Conservation (phyloP, 2,113 vertebrate genomes). For the Haliaeetus leucogaster region DNA sequence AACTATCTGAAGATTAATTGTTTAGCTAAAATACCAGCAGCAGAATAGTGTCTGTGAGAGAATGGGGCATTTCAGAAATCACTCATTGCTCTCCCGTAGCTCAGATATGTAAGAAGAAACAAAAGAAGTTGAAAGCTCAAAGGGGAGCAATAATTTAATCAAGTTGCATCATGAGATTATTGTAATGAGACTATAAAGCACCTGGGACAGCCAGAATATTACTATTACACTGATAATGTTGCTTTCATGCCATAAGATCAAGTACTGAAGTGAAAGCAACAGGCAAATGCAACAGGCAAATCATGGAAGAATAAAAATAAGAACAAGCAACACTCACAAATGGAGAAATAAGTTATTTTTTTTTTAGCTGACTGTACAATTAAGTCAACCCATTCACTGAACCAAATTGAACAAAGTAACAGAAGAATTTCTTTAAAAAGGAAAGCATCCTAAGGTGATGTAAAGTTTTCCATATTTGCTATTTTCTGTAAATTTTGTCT, state of each 20-base stretch:
- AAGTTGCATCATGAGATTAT: neutral
- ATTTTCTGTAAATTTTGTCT: neutral
- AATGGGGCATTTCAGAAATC: neutral
- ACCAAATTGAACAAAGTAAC: neutral
- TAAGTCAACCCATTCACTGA: neutral
- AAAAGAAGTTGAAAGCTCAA: neutral
- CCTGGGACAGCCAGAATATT: neutral
- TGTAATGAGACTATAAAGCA: neutral
- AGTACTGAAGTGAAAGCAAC: neutral
- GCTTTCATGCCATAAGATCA: neutral
- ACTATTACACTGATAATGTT: neutral
- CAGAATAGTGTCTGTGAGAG: neutral
- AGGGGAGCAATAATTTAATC: neutral
- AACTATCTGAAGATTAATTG: neutral
- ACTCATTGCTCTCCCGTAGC: neutral
- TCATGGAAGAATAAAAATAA: neutral
- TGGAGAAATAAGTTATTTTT: neutral
- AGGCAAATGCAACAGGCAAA: neutral
- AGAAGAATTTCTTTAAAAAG: neutral
- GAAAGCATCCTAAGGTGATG: neutral
- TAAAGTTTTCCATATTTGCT: neutral
- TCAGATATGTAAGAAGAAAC: neutral
- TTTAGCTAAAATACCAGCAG: neutral
- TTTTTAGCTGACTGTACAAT: neutral
- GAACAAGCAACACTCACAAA: neutral